Evolutionary conservation across 2,113 vertebrate species (phyloP).

Genomic region (Machaerirhynchus nigripectus): DNA sequence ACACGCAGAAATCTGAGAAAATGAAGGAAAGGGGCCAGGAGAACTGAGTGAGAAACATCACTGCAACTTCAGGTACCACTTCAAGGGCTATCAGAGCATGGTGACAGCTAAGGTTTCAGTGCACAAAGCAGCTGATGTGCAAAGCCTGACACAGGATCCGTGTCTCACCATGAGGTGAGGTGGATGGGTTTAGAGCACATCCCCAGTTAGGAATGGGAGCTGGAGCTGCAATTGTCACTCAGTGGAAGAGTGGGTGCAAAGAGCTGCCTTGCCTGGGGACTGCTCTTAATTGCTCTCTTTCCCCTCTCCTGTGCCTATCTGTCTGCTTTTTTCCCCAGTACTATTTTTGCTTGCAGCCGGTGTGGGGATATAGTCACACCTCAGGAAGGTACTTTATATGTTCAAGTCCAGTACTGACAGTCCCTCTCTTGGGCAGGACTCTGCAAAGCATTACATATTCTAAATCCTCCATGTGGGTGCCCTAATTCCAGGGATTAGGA

Average conservation of each 20-base stretch:
- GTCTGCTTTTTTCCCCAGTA: neutral
- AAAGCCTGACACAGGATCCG: neutral
- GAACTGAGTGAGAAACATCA: neutral
- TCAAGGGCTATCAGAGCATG: neutral
- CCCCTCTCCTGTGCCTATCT: neutral
- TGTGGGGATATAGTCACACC: neutral
- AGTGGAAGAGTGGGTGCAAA: neutral
- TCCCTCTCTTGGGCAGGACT: neutral
- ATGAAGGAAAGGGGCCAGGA: neutral
- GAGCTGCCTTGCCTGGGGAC: neutral
- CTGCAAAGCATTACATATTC: neutral
- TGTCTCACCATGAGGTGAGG: neutral
- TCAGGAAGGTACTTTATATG: neutral
- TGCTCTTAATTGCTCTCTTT: neutral
- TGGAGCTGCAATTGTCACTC: neutral
- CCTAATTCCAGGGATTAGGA: neutral
- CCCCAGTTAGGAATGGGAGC: neutral
- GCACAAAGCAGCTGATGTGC: neutral
- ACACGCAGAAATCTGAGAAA: slow-evolving; percentile 87
- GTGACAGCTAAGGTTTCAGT: neutral
- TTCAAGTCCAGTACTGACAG: neutral
- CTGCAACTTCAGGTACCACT: neutral
- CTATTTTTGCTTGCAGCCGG: neutral
- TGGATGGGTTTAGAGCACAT: neutral
- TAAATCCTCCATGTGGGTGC: neutral